Conservation (phyloP, 2,797 vertebrate species). For the Lindbergichthys nudifrons region DNA sequence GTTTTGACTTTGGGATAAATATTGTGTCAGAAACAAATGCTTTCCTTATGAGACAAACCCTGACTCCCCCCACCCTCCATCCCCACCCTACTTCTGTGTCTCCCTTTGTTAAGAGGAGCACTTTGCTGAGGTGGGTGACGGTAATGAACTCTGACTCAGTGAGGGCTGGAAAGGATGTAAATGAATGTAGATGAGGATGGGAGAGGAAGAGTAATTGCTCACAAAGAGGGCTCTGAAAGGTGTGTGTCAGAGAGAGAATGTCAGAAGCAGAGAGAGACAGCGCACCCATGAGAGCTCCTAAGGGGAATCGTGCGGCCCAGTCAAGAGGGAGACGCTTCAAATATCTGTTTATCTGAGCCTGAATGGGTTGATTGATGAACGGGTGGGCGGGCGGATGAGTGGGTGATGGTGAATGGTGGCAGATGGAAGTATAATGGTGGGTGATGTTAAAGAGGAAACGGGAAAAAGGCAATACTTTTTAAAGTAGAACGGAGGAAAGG, state of each 20-base stretch:
- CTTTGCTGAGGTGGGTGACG: conserved; percentile 55
- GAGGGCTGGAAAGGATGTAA: conserved; percentile 54
- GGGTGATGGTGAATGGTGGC: conserved; percentile 35
- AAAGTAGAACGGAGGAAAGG: not conserved
- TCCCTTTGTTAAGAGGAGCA: conserved; percentile 34
- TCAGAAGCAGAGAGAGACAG: not conserved
- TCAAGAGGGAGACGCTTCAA: conserved; percentile 45
- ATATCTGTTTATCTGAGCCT: conserved; percentile 47
- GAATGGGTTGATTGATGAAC: conserved; percentile 46
- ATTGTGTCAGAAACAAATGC: conserved; percentile 4
- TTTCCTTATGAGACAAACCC: conserved; percentile 1
- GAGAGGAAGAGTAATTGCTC: conserved; percentile 62
- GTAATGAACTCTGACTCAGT: conserved; percentile 75
- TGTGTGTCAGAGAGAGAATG: not conserved
- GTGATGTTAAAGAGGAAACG: conserved; percentile 21
- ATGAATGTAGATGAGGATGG: conserved; percentile 65
- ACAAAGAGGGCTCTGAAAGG: conserved; percentile 44
- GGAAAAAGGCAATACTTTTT: not conserved
- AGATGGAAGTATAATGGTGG: conserved; percentile 40
- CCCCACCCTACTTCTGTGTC: conserved; percentile 23
- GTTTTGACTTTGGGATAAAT: conserved; percentile 27
- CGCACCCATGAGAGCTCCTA: conserved; percentile 31
- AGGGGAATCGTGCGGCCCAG: conserved; percentile 33
- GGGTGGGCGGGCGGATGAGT: conserved; percentile 18
- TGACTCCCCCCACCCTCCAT: conserved; percentile 17